Evolutionary conservation across 1,140 invertebrate species (phyloP).

Genomic region (Halyomorpha halys): DNA sequence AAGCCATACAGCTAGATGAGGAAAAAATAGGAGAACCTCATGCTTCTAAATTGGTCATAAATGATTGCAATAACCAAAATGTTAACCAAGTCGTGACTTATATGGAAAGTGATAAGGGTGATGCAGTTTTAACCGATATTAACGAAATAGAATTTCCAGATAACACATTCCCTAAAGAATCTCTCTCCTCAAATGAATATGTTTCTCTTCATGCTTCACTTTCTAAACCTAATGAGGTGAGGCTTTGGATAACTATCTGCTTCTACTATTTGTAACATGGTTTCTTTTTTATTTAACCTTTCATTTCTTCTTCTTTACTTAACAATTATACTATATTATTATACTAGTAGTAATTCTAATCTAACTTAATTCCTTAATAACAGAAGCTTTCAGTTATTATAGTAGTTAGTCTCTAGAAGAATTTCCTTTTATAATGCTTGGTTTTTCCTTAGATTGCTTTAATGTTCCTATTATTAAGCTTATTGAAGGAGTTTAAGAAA

Average conservation of each 20-base stretch:
- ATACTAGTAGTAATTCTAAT: no score
- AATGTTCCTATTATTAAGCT: no score
- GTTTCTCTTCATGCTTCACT: slow-evolving; percentile 13
- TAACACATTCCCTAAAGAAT: background rate
- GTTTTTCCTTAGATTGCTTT: no score
- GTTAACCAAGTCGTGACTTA: background rate
- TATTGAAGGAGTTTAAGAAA: no score
- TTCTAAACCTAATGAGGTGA: slow-evolving; percentile 5
- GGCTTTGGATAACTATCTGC: background rate
- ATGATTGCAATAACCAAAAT: background rate
- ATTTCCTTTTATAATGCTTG: no score
- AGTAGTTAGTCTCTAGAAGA: no score
- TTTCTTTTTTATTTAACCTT: background rate
- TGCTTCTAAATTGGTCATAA: background rate
- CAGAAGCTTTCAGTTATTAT: no score
- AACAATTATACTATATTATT: no score
- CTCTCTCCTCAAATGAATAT: slow-evolving; percentile 1
- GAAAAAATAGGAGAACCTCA: background rate
- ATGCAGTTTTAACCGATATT: background rate
- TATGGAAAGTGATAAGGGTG: background rate
- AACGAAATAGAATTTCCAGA: background rate
- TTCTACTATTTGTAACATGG: background rate
- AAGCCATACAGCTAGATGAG: background rate
- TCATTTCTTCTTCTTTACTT: background rate
- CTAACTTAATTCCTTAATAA: no score